A percentile compares a stretch with the other conserved stretches of the same genome.
phyloP scores from a whole-genome alignment of 2,113 vertebrate species.

The Macrotus californicus region DNA sequence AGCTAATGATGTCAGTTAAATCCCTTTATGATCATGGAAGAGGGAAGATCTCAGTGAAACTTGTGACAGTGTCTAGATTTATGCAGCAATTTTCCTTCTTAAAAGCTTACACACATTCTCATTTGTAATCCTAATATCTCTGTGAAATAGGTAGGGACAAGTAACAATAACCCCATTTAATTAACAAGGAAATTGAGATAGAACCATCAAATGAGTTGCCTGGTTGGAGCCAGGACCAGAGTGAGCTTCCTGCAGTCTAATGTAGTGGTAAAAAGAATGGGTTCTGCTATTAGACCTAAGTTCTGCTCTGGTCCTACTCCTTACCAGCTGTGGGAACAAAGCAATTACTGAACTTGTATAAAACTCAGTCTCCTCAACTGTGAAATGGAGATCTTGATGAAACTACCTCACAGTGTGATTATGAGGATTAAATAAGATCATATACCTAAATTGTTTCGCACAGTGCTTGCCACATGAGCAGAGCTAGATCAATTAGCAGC shows the following conservation, averaged over 20 bases:
- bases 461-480: neutral
- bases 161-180: conserved; percentile 1
- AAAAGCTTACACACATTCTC: neutral
- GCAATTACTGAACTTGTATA: neutral
- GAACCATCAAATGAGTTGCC: neutral
- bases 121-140: conserved; percentile 17
- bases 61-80: neutral
- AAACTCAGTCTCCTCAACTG: neutral
- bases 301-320: neutral
- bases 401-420: neutral
- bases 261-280: neutral
- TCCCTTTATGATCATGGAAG: neutral
- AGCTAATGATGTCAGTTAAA: conserved; percentile 11
- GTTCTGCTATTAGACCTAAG: neutral
- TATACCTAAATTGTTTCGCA: neutral
- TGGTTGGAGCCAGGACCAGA: neutral
- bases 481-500: neutral
- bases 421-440: neutral
- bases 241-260: neutral
- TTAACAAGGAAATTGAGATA: conserved; percentile 29
- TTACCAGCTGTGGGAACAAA: neutral
- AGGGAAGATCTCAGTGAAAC: neutral
- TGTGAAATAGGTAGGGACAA: neutral
- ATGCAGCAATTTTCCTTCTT: conserved; percentile 15
- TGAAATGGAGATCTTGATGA: conserved; percentile 1